Percentiles rank a stretch among this genome's conserved stretches.
phyloP scores from a whole-genome alignment of 2,797 vertebrate species.

The Erithacus rubecula region DNA sequence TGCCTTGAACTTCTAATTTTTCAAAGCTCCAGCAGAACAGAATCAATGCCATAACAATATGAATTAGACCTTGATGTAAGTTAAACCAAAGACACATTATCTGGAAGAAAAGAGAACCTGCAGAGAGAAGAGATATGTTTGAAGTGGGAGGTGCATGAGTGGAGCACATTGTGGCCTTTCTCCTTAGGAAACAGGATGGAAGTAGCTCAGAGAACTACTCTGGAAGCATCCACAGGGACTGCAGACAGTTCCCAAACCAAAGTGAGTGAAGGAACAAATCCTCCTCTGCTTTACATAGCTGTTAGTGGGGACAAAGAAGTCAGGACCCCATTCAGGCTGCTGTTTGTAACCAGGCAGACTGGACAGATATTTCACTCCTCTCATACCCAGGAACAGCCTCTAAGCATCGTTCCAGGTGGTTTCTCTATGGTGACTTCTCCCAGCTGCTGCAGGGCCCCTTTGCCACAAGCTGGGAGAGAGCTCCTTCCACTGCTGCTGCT shows the following conservation, averaged over 20 bases:
- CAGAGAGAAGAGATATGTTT: background rate
- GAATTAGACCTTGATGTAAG: background rate
- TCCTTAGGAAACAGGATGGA: background rate
- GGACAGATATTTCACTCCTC: background rate
- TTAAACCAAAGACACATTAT: background rate
- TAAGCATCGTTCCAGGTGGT: fast-evolving
- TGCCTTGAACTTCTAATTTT: background rate
- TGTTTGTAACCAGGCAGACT: background rate
- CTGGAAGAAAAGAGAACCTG: background rate
- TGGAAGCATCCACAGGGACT: background rate
- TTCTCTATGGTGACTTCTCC: too few relatives aligned
- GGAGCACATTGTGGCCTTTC: background rate
- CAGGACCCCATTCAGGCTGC: background rate
- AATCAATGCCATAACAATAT: background rate
- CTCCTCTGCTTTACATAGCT: background rate
- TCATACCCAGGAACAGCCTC: background rate
- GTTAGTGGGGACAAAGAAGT: background rate
- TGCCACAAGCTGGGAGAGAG: fast-evolving
- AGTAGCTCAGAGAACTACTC: background rate
- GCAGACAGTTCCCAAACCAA: background rate
- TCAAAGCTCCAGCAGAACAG: background rate
- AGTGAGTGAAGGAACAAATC: background rate
- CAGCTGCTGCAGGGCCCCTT: background rate
- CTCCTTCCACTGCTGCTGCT: background rate
- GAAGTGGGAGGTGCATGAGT: background rate